Conservation (phyloP, 2,888 invertebrate species). For the Carcina quercana region DNA sequence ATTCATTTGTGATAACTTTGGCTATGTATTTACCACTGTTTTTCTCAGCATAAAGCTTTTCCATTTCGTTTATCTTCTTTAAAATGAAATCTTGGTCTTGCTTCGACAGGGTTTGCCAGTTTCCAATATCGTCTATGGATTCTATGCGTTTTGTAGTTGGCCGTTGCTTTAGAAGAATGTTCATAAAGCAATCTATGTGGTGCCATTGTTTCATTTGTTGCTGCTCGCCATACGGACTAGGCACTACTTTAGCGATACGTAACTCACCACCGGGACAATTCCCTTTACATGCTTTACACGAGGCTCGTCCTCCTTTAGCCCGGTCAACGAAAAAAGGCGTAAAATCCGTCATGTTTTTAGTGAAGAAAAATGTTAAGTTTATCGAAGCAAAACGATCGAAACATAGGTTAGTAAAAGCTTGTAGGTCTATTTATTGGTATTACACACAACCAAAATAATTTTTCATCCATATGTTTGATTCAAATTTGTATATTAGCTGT, state of each 20-base stretch:
- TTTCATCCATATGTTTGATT: no score
- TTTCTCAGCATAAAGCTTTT: slow-evolving; percentile 68
- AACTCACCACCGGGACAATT: slow-evolving; percentile 82
- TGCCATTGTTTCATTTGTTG: slow-evolving; percentile 89
- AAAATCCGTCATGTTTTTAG: slow-evolving; percentile 28
- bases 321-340: slow-evolving; percentile 81
- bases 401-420: no score
- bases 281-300: slow-evolving; percentile 91
- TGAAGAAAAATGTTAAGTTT: neutral
- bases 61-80: slow-evolving; percentile 77
- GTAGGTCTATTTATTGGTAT: no score
- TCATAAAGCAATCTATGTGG: slow-evolving; percentile 87
- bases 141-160: slow-evolving; percentile 89
- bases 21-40: slow-evolving; percentile 62
- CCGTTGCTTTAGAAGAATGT: slow-evolving; percentile 84
- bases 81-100: slow-evolving; percentile 80
- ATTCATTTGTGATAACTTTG: slow-evolving; percentile 51
- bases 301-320: slow-evolving; percentile 86
- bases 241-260: slow-evolving; percentile 83
- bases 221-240: slow-evolving; percentile 84
- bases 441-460: no score
- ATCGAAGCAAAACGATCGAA: no score
- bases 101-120: slow-evolving; percentile 79
- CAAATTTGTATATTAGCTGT: no score
- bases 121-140: slow-evolving; percentile 84